Base-by-base conservation (phyloP, 2,113 vertebrate genomes). In the Gobiocypris rarus region DNA sequence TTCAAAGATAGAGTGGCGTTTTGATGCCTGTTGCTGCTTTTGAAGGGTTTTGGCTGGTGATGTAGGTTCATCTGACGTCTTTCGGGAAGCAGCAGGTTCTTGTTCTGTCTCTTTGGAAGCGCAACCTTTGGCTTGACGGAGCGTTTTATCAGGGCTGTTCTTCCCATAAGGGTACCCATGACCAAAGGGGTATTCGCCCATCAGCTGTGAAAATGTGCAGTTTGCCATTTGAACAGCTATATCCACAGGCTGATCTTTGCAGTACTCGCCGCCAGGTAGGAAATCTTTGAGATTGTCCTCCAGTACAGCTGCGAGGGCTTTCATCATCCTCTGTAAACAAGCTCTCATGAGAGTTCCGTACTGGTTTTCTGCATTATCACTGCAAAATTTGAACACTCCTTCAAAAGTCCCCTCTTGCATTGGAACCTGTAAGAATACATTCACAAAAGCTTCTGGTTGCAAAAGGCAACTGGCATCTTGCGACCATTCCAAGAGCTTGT, bases 401-500 rank as follows among this genome's bases (percentile, higher is more conserved):
- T 56, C 5, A 45, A 92, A 95, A 38, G 74, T 89, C 48, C 88
- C 89, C 86, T 95, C 94, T 75, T 94, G 91, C 76, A 90, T n/a
- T 0, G 94, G 92, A 58, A 86, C 88, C 86, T 94, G 94, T 61
- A 88, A 89, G 34, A 95, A 95, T 4, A 93, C 89, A 63, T 95
- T 93, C 0, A 85, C 82, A 8, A 24, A n/a, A 1, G 54, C 81
- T 19, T 95, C 93, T 1, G 93, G 92, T 43, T 92, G 87, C 69
- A 95, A 86, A 69, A 95, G 87, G 0, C 83, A 79, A 2, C 92
- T 87, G 0, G 91, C 87, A 74, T 94, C 89, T 85, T 90, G 91
- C 54, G 91, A 92, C 94, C 94, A 95, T 67, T 94, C 90, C 0
- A 93, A 86, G 54, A 94, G 93, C 84, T 86, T 94, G 7, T 94